Conservation (phyloP, 2,888 invertebrate genomes). For the Pristionchus entomophagus region DNA sequence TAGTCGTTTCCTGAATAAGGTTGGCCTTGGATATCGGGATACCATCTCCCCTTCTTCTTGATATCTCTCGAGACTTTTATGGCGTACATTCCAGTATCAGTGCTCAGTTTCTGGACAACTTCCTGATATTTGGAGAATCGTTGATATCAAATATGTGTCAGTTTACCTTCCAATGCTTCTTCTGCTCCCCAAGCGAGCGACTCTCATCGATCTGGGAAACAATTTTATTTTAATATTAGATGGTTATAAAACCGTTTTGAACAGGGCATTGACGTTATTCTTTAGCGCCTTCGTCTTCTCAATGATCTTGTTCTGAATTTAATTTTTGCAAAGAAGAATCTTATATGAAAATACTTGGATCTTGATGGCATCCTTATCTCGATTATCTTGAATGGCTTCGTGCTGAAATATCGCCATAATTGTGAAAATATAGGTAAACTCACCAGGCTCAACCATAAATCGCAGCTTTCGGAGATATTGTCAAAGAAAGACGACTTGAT, state of each 20-base stretch:
- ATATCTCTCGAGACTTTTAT: not conserved
- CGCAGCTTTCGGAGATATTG: not conserved
- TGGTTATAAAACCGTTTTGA: not conserved
- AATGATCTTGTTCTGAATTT: not conserved
- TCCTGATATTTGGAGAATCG: no score
- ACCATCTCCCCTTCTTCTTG: not conserved
- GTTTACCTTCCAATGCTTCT: conserved; percentile 8
- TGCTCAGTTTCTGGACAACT: not conserved
- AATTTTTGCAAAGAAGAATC: no score
- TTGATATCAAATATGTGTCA: no score
- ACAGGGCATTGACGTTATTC: not conserved
- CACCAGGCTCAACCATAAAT: not conserved
- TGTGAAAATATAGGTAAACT: not conserved
- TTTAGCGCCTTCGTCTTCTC: not conserved
- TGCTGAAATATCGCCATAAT: no score
- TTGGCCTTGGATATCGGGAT: not conserved
- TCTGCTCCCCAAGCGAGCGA: not conserved
- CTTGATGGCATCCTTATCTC: no score
- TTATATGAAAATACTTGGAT: no score
- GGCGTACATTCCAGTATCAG: not conserved
- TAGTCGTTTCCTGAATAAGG: not conserved
- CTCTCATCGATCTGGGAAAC: not conserved
- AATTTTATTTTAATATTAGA: not conserved
- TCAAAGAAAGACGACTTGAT: not conserved
- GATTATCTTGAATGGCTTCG: no score